Base-by-base conservation (phyloP, 2,113 vertebrate species). In the Eulemur rufifrons region DNA sequence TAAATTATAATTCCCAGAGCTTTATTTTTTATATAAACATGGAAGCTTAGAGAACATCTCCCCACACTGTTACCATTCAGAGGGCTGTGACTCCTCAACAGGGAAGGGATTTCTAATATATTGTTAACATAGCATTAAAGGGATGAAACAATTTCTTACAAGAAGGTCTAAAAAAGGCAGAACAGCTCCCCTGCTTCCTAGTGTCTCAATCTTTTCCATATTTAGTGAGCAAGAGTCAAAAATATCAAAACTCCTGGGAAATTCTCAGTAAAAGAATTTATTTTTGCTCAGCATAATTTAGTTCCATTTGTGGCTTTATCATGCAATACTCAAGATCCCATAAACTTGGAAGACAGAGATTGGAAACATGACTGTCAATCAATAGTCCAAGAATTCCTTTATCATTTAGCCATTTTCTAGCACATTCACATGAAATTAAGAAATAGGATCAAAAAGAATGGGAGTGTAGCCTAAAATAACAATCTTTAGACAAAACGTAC, bases 171-270 rank as follows among this genome's bases (percentile, higher is more conserved):
- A 98, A 98, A 97, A 98, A 87, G 94, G 93, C 97, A 93, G 76
- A 97, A 81, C 64, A 95, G 89, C 80, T 94, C 80, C 93, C 74
- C 84, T 92, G 95, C 93, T 95, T 95, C 94, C n/a, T 50, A 69
- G 63, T 91, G 96, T 86, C 95, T 97, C 97, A 84, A 78, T 97
- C 95, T 96, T 97, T 97, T 97, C 98, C 98, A 97, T 97, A 98
- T 98, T 98, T 98, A 98, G 98, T 88, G 97, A 96, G 93, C 81
- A 95, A 95, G 86, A 98, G 95, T 98, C 95, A 98, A 98, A 98
- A 98, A 98, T 98, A 98, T 85, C 94, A 97, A 96, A 97, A 98
- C 96, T 98, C 97, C 93, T 98, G 97, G 98, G 97, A 98, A 98
- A 97, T 97, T 98, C 97, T 98, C 96, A 96, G 97, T 47, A 95